Conservation (phyloP, 2,113 vertebrate genomes). For the Suricata suricatta region DNA sequence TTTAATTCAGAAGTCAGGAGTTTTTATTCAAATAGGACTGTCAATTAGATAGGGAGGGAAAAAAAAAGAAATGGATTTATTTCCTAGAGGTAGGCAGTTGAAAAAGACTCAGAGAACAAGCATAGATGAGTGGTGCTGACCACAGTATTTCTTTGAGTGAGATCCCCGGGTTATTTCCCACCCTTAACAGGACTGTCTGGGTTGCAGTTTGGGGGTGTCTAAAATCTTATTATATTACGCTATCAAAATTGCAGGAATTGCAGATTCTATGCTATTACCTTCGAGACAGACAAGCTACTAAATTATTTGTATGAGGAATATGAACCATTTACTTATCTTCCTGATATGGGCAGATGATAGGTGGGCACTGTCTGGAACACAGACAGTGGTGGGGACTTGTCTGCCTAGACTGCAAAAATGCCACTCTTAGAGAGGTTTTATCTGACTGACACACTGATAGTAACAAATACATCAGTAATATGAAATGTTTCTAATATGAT, state of each 20-base stretch:
- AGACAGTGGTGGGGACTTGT: constrained; percentile 35
- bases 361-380: constrained; percentile 60
- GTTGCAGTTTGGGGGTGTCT: constrained; percentile 52
- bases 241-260: constrained; percentile 59
- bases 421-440: constrained; percentile 42
- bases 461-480: constrained; percentile 30
- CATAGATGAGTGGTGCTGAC: not conserved
- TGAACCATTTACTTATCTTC: constrained; percentile 69
- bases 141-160: constrained; percentile 24
- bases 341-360: constrained; percentile 67
- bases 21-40: constrained; percentile 10
- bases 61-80: not conserved
- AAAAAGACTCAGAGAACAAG: constrained; percentile 29
- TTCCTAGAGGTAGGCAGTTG: not conserved
- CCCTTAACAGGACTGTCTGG: constrained; percentile 36
- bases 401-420: constrained; percentile 58
- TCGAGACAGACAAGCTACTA: constrained; percentile 71
- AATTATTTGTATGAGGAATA: constrained; percentile 77
- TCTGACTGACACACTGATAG: constrained; percentile 37
- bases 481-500: constrained; percentile 44
- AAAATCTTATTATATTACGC: constrained; percentile 55
- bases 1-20: not conserved
- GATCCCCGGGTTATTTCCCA: constrained; percentile 1
- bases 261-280: constrained; percentile 59
- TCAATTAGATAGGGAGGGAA: not conserved